Base-by-base conservation (phyloP, 1,140 invertebrate genomes). In the Ostrea denselamellosa region DNA sequence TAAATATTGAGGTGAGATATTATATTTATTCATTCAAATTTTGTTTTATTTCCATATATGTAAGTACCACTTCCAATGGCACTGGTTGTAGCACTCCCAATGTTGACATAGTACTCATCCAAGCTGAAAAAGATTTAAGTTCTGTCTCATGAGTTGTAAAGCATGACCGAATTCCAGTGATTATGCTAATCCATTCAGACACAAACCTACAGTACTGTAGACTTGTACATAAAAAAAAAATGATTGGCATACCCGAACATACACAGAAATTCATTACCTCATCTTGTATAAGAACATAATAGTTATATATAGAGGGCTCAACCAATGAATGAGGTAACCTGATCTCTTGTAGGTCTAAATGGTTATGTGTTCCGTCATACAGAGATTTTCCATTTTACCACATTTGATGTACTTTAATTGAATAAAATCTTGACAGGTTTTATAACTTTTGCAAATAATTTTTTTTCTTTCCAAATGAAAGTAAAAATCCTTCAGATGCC, bases 131-230 rank as follows among this genome's bases (percentile, higher is more conserved):
- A 44, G 68, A 77, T 77, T 34, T 34, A 77, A 77, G 68, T 25
- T 34, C 68, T 34, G 25, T 77, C 68, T 25, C 22, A 77, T 34
- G 56, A 71, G 25, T 71, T 8, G 22, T 25, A 28, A 28, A 25
- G 22, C 68, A 71, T 71, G 68, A 77, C 68, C 68, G 68, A 22
- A 77, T 77, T 77, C 68, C 68, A 77, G 68, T 77, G 68, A 77
- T 34, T 77, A 77, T 77, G 68, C 68, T 77, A 77, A 77, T 77
- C 28, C 68, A 77, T 77, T 77, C 68, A 77, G 68, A 77, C 68
- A 77, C 68, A 28, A 12, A 25, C 25, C 68, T 25, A 77, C 9
- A 77, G 25, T 34, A 77, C 28, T 77, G 68, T 77, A 77, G 8
- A 25, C 28, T 28, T 28, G 28, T 12, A 77, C 12, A 10, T 34